These are phyloP conservation scores for Drosophila oshimai DNA, from an alignment of 1,140 invertebrate species.

Conservation along the genomic window DNA sequence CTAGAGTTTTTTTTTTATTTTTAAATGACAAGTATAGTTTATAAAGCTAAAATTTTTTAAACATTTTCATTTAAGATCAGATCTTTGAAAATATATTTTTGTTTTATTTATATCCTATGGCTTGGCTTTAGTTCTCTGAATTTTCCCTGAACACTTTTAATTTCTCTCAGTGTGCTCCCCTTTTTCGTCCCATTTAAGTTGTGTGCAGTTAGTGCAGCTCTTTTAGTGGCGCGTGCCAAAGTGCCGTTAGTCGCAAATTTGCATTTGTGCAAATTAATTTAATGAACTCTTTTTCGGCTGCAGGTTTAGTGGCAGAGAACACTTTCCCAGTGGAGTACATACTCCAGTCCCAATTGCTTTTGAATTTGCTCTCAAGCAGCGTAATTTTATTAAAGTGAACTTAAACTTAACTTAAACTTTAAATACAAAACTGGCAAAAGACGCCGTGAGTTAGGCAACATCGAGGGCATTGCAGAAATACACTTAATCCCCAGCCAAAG, in stretches of 20 bases:
- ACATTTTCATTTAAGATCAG: no score
- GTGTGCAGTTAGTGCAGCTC: slow-evolving; percentile 23
- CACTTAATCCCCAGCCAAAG: neutral
- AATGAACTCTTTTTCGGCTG: slow-evolving; percentile 71
- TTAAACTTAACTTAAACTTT: neutral
- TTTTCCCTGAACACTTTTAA: fast-evolving
- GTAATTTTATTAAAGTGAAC: slow-evolving; percentile 2
- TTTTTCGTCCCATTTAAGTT: neutral
- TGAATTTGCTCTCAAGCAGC: slow-evolving; percentile 16
- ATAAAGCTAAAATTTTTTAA: no score
- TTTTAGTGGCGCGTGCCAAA: slow-evolving; percentile 69
- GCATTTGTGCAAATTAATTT: slow-evolving; percentile 80
- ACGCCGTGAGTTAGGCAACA: neutral
- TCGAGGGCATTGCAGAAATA: neutral
- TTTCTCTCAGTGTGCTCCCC: slow-evolving; percentile 10
- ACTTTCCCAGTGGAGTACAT: slow-evolving; percentile 3
- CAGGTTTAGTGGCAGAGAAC: slow-evolving; percentile 56
- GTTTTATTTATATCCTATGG: neutral
- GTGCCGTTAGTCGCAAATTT: slow-evolving; percentile 72
- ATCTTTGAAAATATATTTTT: no score
- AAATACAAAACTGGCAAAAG: neutral
- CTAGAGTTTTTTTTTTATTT: no score
- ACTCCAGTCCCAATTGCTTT: slow-evolving; percentile 50
- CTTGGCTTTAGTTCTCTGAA: neutral
- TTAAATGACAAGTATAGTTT: no score